Percentiles rank a stretch among this genome's conserved stretches.
Conservation (phyloP, 2,797 vertebrate species). For the Arctocebus calabarensis region DNA sequence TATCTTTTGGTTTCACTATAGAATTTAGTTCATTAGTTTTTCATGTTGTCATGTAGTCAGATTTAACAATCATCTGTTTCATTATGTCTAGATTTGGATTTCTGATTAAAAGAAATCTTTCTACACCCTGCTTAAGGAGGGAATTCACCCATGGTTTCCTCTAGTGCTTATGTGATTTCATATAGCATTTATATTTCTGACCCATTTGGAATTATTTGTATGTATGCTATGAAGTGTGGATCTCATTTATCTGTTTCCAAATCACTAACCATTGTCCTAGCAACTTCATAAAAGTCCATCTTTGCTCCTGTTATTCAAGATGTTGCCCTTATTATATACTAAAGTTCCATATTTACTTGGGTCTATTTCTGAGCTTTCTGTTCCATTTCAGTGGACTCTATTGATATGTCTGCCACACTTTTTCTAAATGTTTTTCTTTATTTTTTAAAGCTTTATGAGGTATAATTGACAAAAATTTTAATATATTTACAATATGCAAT, state of each 20-base stretch:
- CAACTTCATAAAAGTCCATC: neutral
- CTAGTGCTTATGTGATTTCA: neutral
- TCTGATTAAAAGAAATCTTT: neutral
- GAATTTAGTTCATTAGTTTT: neutral
- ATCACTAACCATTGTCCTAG: neutral
- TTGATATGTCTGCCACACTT: neutral
- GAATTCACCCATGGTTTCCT: neutral
- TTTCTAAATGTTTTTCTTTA: neutral
- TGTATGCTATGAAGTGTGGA: neutral
- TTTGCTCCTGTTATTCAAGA: neutral
- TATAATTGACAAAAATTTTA: neutral
- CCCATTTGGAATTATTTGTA: constrained; percentile 2
- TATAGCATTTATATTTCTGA: constrained; percentile 10
- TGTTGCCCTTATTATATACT: neutral
- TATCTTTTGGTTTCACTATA: constrained; percentile 9
- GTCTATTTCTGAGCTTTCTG: constrained; percentile 36
- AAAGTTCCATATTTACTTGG: neutral
- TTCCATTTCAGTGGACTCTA: neutral
- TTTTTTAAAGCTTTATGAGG: neutral
- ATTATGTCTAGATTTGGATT: neutral
- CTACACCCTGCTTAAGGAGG: neutral
- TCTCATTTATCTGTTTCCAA: neutral
- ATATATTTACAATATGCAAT: neutral
- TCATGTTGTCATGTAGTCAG: neutral
- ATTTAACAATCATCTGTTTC: constrained; percentile 3